Base-by-base conservation (phyloP, 2,113 vertebrate genomes). In the Cynocephalus volans region DNA sequence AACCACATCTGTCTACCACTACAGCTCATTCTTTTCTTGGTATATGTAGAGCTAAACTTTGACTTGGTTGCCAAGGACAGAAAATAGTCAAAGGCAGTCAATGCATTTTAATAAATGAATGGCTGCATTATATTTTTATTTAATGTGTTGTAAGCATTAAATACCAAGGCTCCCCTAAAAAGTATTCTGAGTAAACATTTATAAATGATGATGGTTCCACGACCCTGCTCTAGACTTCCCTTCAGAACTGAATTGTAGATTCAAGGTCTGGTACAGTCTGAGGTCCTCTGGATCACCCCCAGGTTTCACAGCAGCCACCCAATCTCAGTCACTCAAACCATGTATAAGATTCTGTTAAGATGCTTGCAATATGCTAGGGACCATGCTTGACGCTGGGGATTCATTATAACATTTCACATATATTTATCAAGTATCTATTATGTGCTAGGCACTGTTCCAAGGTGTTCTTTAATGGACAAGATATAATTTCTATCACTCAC, bases 21-120 rank as follows among this genome's bases (percentile, higher is more conserved):
- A 41, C 5, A 2, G 3, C 15, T 96, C 24, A 56, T 90, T 86
- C 8, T 62, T 95, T 85, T 26, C 81, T 50, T 60, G 26, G 28
- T 70, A 14, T 62, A 73, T 48, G 87, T 28, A 82, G 62, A 36
- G 6, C 50, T 83, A 81, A 70, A 70, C 72, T 85, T 90, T 93
- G 21, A 64, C 70, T 56, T 58, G 33, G 62, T 60, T 94, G 23
- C n/a, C 52, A 81, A n/a, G 18, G 33, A 90, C 26, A 64, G 36
- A 72, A 82, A 88, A 70, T 54, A 81, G n/a, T 89, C 36, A 92
- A 72, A 79, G 62, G 62, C 56, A 87, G 26, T 18, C 48, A 76
- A 73, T 84, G 50, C 14, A 83, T 69, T 69, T 84, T 21, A 81
- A 54, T 36, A n/a, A 91, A 72, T 19, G 64, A 28, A 72, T 75